Base-by-base conservation (phyloP, 2,113 vertebrate species). In the Thryonomys swinderianus region DNA sequence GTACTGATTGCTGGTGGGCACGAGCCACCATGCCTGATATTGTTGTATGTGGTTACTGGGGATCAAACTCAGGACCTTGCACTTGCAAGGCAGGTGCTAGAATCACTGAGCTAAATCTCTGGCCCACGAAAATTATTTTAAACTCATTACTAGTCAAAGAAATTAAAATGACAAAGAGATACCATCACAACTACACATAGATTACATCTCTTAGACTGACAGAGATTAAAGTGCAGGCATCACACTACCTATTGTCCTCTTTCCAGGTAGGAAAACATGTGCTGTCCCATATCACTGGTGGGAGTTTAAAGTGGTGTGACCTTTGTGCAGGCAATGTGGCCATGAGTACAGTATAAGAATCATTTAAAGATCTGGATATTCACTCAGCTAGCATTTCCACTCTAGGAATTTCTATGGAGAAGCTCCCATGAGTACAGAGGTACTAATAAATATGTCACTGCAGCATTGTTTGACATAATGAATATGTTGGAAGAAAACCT, bases 121-220 rank as follows among this genome's bases (percentile, higher is more conserved):
- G n/a, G n/a, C n/a, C n/a, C n/a, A n/a, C n/a, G 32, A 82, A 61
- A 88, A 76, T 51, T 62, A 59, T 78, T 90, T 90, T 88, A 82
- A 67, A 79, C 78, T 92, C 40, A 37, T 4, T 57, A 34, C 11
- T 17, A n/a, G 79, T 67, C 79, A 92, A 88, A 69, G 74, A 69
- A 90, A 97, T 95, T 53, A 83, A 92, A 95, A 93, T 92, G 92
- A 67, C 61, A 76, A 88, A 92, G 71, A 79, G 78, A 86, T 80
- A 83, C 67, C 8, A 79, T 64, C n/a, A n/a, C n/a, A 61, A 30
- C 45, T 62, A 61, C 5, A n/a, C 42, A 45, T 16, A 55, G 73
- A 48, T 74, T 37, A 59, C 45, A 42, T 18, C 51, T 92, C 7
- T 61, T 21, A 85, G 69, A 20, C n/a, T 57, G 57, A 55, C 34